Conservation (phyloP, 2,113 vertebrate species). For the Nestor notabilis region DNA sequence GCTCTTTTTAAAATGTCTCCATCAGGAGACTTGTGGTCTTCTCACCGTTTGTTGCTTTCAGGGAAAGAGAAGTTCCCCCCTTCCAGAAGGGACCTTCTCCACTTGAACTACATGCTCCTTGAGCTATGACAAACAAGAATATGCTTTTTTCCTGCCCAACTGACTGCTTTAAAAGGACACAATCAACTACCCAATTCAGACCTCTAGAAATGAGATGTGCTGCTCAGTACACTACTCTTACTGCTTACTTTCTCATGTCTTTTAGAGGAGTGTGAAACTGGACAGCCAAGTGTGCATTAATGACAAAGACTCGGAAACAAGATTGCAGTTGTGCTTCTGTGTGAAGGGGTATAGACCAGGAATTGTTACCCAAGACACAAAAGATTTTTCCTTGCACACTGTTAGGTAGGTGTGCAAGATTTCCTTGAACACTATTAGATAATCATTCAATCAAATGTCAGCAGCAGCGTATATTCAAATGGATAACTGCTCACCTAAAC, state of each 20-base stretch:
- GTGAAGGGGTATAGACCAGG: neutral
- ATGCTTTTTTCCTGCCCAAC: accelerated
- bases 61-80: neutral
- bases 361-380: neutral
- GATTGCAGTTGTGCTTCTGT: neutral
- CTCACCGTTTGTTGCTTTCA: neutral
- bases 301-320: neutral
- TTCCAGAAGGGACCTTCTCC: neutral
- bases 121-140: neutral
- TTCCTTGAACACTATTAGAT: neutral
- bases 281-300: neutral
- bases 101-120: neutral
- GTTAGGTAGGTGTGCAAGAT: neutral
- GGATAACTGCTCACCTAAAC: neutral
- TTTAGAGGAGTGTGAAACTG: neutral
- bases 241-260: neutral
- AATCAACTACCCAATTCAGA: neutral
- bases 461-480: neutral
- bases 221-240: neutral
- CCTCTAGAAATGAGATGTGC: neutral
- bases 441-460: neutral
- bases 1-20: neutral
- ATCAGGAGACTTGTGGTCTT: neutral
- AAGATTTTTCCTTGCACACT: neutral
- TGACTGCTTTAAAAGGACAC: neutral